Evolutionary conservation across 1,140 invertebrate species (phyloP).

Genomic region (Hyphantria cunea): DNA sequence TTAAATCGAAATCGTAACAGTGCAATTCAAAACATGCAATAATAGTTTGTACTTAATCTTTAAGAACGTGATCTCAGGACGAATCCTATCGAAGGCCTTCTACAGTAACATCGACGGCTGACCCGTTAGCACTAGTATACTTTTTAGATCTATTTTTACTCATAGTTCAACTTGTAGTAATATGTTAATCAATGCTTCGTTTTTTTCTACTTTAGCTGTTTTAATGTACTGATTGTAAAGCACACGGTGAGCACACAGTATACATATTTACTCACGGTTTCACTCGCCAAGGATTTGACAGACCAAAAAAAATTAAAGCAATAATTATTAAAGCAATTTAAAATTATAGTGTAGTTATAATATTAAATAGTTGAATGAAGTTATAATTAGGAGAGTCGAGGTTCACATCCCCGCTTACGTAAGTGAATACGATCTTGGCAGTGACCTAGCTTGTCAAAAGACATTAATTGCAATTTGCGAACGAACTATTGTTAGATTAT

Average conservation of each 20-base stretch:
- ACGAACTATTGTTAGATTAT: slow-evolving; percentile 23
- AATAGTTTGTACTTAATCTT: slow-evolving; percentile 78
- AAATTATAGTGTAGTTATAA: slow-evolving; percentile 54
- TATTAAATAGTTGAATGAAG: slow-evolving; percentile 31
- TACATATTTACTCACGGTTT: slow-evolving; percentile 68
- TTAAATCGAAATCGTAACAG: slow-evolving; percentile 61
- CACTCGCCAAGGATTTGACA: slow-evolving; percentile 72
- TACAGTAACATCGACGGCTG: slow-evolving; percentile 64
- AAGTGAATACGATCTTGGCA: slow-evolving; percentile 9
- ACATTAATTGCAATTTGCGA: slow-evolving; percentile 46
- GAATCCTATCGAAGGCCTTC: slow-evolving; percentile 76
- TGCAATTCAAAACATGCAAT: slow-evolving; percentile 79
- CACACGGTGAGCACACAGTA: slow-evolving; percentile 72
- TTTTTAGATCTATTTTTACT: slow-evolving; percentile 78
- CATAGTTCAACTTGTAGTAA: slow-evolving; percentile 72
- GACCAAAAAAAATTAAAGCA: slow-evolving; percentile 70
- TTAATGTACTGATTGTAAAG: slow-evolving; percentile 58
- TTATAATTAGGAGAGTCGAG: slow-evolving; percentile 12
- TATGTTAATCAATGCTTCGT: slow-evolving; percentile 61
- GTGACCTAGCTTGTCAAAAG: slow-evolving; percentile 64
- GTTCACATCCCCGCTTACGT: slow-evolving; percentile 8
- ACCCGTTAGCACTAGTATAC: slow-evolving; percentile 72
- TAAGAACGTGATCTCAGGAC: slow-evolving; percentile 79
- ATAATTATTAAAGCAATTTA: slow-evolving; percentile 65
- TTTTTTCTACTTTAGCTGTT: slow-evolving; percentile 66